Conservation (phyloP, 2,888 invertebrate species). For the Metopia argyrocephala region DNA sequence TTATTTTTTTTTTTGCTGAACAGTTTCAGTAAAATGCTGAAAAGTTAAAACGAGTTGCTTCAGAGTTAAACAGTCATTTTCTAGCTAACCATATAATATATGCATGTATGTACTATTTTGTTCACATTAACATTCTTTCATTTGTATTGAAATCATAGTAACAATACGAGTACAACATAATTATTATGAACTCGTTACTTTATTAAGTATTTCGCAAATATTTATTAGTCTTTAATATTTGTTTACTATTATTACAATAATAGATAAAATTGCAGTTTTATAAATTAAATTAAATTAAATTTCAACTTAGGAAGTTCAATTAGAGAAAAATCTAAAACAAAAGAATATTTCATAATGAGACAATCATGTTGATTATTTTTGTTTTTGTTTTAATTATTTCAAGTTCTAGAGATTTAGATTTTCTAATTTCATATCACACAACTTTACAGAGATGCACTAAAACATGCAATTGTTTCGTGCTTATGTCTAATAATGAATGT, state of each 20-base stretch:
- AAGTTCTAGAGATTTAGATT: neutral
- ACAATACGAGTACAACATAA: conserved; percentile 37
- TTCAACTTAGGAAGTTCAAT: neutral
- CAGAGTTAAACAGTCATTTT: too few species aligned
- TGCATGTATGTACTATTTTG: neutral
- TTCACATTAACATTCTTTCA: neutral
- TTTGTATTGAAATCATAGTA: neutral
- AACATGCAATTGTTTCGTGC: conserved; percentile 44
- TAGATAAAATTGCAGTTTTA: too few species aligned
- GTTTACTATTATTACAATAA: neutral
- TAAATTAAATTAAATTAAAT: too few species aligned
- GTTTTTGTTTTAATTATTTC: neutral
- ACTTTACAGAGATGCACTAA: conserved; percentile 36
- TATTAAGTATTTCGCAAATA: neutral
- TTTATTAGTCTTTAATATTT: conserved; percentile 6
- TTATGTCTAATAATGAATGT: neutral
- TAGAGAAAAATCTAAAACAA: neutral
- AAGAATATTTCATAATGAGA: conserved; percentile 6
- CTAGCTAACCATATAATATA: conserved; percentile 10
- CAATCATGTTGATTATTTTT: conserved; percentile 15
- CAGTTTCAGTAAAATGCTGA: conserved; percentile 49
- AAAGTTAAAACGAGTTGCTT: too few species aligned
- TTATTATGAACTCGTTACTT: too few species aligned
- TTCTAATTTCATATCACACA: conserved; percentile 1
- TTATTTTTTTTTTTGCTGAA: conserved; percentile 23